Base-by-base conservation (phyloP, 2,113 vertebrate species). In the Carettochelys insculpta region DNA sequence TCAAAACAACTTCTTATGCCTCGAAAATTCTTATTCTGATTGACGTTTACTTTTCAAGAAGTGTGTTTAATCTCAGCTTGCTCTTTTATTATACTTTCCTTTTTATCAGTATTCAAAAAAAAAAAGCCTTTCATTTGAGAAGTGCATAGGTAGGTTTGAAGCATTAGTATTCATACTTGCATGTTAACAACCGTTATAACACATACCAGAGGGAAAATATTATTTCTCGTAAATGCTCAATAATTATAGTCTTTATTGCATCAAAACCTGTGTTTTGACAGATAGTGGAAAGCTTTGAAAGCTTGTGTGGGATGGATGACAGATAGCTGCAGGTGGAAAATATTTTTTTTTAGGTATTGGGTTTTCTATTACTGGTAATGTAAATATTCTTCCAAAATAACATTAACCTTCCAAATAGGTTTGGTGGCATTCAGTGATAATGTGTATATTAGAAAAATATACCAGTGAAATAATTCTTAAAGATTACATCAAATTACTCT, bases 171-270 rank as follows among this genome's bases (percentile, higher is more conserved):
- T 96, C 97, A 94, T 90, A 77, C 93, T 80, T 82, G 90, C 68
- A 88, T 95, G 93, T 88, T 96, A 97, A 95, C 94, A 96, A 97
- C 96, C 50, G 41, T 92, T 95, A 91, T 87, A 94, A 93, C 95
- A 71, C 5, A 48, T 95, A 95, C 96, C 91, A 88, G 96, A 97
- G 96, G 97, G 96, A 97, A 97, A 98, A 97, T 97, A 97, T 95
- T 96, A 97, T 97, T 97, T 97, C 97, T 97, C 95, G 94, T 96
- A 98, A 97, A 96, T 97, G 97, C 95, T 97, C 95, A 92, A 95
- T 98, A 97, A 97, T 97, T 97, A 97, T 78, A 96, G 97, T 97
- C 97, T 98, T 98, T 97, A 97, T 97, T 96, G 95, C 95, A 97
- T 97, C 96, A 97, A 96, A 93, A 94, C 92, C 96, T 92, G 73